A percentile compares a stretch with the other conserved stretches of the same genome.
These are phyloP conservation scores for Ischnura elegans DNA, from an alignment of 2,888 invertebrate genomes.

Conservation along the genomic window DNA sequence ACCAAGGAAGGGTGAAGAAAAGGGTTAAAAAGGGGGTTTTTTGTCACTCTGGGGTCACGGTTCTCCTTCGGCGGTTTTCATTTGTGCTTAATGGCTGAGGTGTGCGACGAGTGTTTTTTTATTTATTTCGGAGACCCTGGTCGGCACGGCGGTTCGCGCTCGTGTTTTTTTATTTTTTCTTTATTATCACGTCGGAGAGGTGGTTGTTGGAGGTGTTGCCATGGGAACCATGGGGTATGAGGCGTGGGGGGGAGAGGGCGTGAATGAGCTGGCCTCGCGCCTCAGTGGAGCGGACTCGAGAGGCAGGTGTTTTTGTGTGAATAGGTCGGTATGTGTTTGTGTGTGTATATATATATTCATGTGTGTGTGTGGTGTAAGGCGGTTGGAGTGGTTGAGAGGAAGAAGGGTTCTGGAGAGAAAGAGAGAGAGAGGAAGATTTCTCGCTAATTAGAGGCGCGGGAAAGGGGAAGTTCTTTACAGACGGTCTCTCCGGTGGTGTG, in stretches of 20 bases:
- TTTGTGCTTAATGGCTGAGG: conserved; percentile 20
- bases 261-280: conserved; percentile 47
- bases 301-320: conserved; percentile 39
- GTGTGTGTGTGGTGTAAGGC: neutral
- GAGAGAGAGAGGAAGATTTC: neutral
- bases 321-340: too few species aligned
- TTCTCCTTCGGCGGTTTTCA: neutral
- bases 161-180: too few species aligned
- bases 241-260: neutral
- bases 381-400: too few species aligned
- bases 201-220: neutral
- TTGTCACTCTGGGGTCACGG: too few species aligned
- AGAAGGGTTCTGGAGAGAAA: neutral
- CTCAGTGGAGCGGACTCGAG: neutral
- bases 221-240: neutral
- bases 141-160: neutral
- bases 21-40: neutral
- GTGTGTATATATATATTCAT: too few species aligned
- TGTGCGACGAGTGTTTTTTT: conserved; percentile 2
- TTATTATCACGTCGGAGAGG: neutral
- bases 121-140: neutral
- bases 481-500: neutral
- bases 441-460: conserved; percentile 20
- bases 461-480: neutral
- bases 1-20: too few species aligned